Conservation (phyloP, 2,888 invertebrate genomes). For the Cosmopolites sordidus region DNA sequence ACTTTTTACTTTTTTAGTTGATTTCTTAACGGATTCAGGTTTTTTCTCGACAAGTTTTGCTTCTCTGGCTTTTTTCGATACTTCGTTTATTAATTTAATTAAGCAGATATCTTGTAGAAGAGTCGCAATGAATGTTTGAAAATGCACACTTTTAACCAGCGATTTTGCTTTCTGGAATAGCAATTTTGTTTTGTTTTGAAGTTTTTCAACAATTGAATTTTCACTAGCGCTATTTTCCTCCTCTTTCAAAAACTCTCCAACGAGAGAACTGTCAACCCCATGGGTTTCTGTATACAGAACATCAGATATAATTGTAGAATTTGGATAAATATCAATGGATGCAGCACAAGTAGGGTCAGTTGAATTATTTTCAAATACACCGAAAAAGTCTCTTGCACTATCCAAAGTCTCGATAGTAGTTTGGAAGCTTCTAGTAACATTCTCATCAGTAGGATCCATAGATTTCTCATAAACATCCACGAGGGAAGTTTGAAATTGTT, state of each 20-base stretch:
- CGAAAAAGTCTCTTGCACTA: constrained; percentile 6
- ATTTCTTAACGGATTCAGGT: background rate
- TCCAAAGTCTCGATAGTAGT: constrained; percentile 7
- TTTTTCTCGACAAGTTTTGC: constrained; percentile 2
- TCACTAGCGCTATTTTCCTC: background rate
- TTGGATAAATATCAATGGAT: background rate
- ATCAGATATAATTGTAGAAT: constrained; percentile 4
- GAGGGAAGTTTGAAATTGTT: constrained; percentile 8
- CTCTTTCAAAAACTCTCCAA: background rate
- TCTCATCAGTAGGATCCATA: constrained; percentile 11
- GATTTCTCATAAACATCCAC: constrained; percentile 10
- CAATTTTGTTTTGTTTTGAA: constrained; percentile 5
- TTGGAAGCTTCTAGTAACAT: constrained; percentile 7
- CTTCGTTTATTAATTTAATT: constrained; percentile 32
- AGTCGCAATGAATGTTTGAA: constrained; percentile 33
- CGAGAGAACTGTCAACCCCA: background rate
- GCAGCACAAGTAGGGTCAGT: constrained; percentile 9
- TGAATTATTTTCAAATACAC: background rate
- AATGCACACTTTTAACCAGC: constrained; percentile 27
- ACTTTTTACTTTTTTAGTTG: constrained; percentile 2
- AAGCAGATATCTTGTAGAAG: constrained; percentile 35
- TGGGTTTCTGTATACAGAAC: background rate
- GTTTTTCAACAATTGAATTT: constrained; percentile 9
- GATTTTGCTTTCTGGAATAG: constrained; percentile 7
- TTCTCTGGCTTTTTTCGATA: constrained; percentile 24